These are phyloP conservation scores for Drymonia ruficornis DNA, from an alignment of 2,888 invertebrate genomes.

Conservation along the genomic window DNA sequence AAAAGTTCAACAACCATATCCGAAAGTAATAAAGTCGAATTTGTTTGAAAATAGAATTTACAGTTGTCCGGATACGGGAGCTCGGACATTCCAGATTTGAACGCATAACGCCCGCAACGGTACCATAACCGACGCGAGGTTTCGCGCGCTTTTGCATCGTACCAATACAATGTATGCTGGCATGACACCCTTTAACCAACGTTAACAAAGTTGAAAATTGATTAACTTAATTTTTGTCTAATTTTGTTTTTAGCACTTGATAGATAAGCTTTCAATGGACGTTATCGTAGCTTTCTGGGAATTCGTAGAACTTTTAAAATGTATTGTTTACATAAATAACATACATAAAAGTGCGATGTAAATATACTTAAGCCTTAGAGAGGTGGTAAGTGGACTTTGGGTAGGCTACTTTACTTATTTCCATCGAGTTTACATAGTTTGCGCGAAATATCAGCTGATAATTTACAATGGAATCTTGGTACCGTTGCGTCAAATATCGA, in stretches of 20 bases:
- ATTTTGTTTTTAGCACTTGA: conserved; percentile 24
- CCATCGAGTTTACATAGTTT: too few species aligned
- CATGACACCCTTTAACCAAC: background rate
- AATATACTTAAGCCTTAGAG: background rate
- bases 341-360: background rate
- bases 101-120: conserved; percentile 59
- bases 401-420: too few species aligned
- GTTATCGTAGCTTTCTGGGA: conserved; percentile 9
- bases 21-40: conserved; percentile 1
- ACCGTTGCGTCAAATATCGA: too few species aligned
- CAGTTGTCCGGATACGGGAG: conserved; percentile 5
- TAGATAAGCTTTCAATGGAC: conserved; percentile 29
- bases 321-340: conserved; percentile 1
- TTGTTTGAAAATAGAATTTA: conserved; percentile 6
- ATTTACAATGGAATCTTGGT: too few species aligned
- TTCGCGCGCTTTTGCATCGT: conserved; percentile 63
- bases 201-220: background rate
- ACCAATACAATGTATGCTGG: conserved; percentile 6
- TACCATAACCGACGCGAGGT: conserved; percentile 59
- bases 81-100: conserved; percentile 23
- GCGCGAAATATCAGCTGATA: too few species aligned
- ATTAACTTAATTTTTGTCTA: background rate
- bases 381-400: background rate
- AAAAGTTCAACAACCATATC: background rate
- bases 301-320: conserved; percentile 4